phyloP scores from a whole-genome alignment of 2,113 vertebrate genomes.

The Etia nguti region DNA sequence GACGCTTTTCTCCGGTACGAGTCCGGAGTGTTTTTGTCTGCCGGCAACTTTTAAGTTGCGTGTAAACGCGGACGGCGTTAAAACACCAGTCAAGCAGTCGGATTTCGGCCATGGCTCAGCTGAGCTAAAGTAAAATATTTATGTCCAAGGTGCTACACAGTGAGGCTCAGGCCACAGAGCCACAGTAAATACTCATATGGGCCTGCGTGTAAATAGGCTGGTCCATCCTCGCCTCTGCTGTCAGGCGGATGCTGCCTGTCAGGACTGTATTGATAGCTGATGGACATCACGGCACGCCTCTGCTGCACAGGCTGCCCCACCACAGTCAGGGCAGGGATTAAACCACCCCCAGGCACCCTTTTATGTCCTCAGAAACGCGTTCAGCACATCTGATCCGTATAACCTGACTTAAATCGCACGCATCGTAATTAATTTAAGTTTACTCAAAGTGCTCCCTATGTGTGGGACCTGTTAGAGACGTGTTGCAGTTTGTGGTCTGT shows the following conservation, averaged over 20 bases:
- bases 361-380: not conserved
- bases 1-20: not conserved
- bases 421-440: not conserved
- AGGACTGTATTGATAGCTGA: conserved; percentile 1
- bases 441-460: not conserved
- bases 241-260: conserved; percentile 35
- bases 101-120: not conserved
- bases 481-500: not conserved
- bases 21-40: not conserved
- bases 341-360: not conserved
- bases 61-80: not conserved
- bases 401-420: not conserved
- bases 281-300: conserved; percentile 36
- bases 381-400: not conserved
- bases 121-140: conserved; percentile 36
- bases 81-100: not conserved
- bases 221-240: conserved; percentile 6
- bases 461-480: not conserved
- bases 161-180: not conserved
- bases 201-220: conserved; percentile 2
- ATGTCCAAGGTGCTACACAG: not conserved
- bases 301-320: not conserved
- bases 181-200: not conserved
- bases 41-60: conserved; percentile 15
- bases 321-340: not conserved